Percentiles rank a stretch among this genome's conserved stretches.
Conservation (phyloP, 2,797 vertebrate genomes). For the Microtus agrestis region DNA sequence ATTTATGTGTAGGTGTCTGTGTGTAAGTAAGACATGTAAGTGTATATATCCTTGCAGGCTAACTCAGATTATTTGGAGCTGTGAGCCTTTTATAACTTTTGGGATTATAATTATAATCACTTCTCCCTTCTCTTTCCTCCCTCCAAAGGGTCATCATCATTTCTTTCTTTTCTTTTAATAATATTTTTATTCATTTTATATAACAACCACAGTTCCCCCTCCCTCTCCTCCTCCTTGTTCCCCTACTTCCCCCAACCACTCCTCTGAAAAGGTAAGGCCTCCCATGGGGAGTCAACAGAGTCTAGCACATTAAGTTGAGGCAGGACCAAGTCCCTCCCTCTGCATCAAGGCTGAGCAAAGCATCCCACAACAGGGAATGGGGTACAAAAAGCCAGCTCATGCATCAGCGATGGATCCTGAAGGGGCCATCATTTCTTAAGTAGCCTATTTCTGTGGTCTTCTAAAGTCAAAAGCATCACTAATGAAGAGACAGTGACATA, state of each 20-base stretch:
- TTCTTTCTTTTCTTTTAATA: background rate
- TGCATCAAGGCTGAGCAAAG: too few species aligned
- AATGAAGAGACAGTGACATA: constrained; percentile 40
- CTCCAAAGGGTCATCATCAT: background rate
- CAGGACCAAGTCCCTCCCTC: too few species aligned
- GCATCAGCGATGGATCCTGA: too few species aligned
- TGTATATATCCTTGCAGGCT: background rate
- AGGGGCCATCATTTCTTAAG: background rate
- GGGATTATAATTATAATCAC: background rate
- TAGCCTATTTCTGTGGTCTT: constrained; percentile 9
- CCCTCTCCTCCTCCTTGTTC: too few species aligned
- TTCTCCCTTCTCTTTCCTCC: background rate
- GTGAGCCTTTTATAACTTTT: background rate
- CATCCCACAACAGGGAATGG: too few species aligned
- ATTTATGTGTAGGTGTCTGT: background rate
- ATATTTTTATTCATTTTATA: too few species aligned
- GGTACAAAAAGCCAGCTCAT: too few species aligned
- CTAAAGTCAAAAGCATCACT: background rate
- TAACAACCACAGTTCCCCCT: too few species aligned
- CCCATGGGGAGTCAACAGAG: too few species aligned
- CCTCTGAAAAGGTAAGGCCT: too few species aligned
- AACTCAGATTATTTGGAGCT: background rate
- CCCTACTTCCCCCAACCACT: too few species aligned
- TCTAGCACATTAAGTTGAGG: too few species aligned
- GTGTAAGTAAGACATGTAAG: background rate